Base-by-base conservation (phyloP, 2,888 invertebrate species). In the Cryptus armator region DNA sequence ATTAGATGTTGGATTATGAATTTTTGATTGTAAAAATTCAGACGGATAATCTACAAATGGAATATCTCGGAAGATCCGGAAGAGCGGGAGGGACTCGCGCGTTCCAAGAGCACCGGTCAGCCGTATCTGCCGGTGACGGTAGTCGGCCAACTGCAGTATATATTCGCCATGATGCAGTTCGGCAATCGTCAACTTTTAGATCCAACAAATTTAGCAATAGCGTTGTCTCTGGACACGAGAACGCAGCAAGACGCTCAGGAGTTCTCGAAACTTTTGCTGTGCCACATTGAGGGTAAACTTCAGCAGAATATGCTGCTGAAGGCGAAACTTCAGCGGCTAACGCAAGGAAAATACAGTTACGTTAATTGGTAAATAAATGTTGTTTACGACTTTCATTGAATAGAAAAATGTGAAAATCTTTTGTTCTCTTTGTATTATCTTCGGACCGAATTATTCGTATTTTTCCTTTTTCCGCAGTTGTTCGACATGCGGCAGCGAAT, bases 221-320 rank as follows among this genome's bases (percentile, higher is more conserved):
- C 95, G 66, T 92, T 96, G 7, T 94, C 95, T 5, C 91, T 96
- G 71, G 95, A 96, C 89, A 95, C 95, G 24, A 94, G 94, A 53
- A 94, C 95, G 48, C 96, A 96, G 87, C 96, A 96, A 93, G 96
- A 96, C 93, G 96, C 96, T 46, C 96, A 96, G 92, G 96, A 96
- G 91, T 96, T 96, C 92, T 95, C 95, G 12, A 96, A 96, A 90
- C 93, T 96, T 37, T 95, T 96, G 87, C 94, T 96, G 75, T 94
- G 95, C 66, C 94, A 95, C 71, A 93, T 96, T 24, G 96, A 96
- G 91, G 94, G 94, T 70, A 94, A 94, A 81, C 89, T 95, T 37
- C 92, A 93, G 90, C 87, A 92, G 91, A 91, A 90, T 82, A 76
- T 89, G 67, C 89, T 89, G 32, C 87, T 93, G 72, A 92, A 92